Evolutionary conservation across 1,140 invertebrate genomes (phyloP).

Genomic region (Drosophila saltans): DNA sequence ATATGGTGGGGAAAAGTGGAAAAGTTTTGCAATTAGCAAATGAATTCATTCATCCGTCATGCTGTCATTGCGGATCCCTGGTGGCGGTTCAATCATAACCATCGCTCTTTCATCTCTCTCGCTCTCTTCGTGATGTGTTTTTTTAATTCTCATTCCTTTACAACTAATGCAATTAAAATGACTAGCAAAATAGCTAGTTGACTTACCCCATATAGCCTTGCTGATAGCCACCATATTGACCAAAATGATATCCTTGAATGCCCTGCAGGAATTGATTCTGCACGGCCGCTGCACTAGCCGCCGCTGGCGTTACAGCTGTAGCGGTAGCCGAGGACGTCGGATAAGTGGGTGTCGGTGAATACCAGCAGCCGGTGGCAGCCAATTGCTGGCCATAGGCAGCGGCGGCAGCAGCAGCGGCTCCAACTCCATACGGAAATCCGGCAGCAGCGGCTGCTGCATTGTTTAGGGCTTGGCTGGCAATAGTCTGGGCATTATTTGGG

Average conservation of each 20-base stretch:
- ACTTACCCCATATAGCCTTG: conserved; percentile 91
- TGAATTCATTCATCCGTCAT: conserved; percentile 83
- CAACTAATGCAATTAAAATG: conserved; percentile 59
- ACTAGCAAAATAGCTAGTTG: conserved; percentile 4
- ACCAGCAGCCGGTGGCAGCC: conserved; percentile 87
- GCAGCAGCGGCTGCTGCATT: conserved; percentile 75
- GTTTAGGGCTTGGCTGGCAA: conserved; percentile 85
- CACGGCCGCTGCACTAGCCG: conserved; percentile 87
- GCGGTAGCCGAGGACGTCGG: conserved; percentile 83
- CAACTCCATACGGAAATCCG: conserved; percentile 77
- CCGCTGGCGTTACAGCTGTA: conserved; percentile 86
- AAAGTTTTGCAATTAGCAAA: conserved; percentile 83
- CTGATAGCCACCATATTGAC: conserved; percentile 91
- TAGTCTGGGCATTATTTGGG: conserved; percentile 91
- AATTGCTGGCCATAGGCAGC: conserved; percentile 82
- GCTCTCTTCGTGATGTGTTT: background rate
- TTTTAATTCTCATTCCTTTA: conserved; percentile 1
- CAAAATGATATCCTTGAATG: conserved; percentile 91
- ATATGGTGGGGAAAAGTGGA: conserved; percentile 53
- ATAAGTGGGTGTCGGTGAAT: conserved; percentile 88
- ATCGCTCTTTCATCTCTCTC: background rate
- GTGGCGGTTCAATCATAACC: conserved; percentile 72
- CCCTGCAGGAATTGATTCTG: conserved; percentile 90
- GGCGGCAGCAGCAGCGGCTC: conserved; percentile 76
- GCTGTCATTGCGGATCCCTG: conserved; percentile 66